Evolutionary conservation across 2,113 vertebrate genomes (phyloP), one percentile per base, ranked within the genome.

Genomic region (Oxygymnocypris stewartii): DNA sequence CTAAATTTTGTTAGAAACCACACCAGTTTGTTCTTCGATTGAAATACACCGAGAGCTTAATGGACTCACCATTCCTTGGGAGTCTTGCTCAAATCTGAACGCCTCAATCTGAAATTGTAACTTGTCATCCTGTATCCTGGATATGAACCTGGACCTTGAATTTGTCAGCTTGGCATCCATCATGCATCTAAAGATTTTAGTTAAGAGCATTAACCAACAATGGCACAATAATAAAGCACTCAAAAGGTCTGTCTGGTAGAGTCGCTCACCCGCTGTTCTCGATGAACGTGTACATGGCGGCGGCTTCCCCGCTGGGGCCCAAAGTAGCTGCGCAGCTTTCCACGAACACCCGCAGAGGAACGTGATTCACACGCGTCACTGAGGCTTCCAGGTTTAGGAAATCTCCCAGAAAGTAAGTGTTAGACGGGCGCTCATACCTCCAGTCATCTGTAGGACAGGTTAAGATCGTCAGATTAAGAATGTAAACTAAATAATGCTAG

Each of bases 31-130:
- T 8, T 23, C 16, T 54, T 18, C 1, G 16, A 18, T 54, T 51
- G 47, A 49, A 49, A 49, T 44, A 49, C 4, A 18, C 0, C 18
- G 54, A 18, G 18, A 2, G 6, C 2, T 57, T 57, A 28, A 49
- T 12, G 28, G 25, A 83, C 92, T 89, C 73, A 94, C 95, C n/a
- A 87, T 76, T 28, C 85, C 88, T 25, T 63, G 90, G 71, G 86
- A 87, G n/a, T 90, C 74, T 7, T 61, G 47, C n/a, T 82, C 83
- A 67, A 95, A 94, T 82, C 59, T 90, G 84, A 95, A 95, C 4
- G 92, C 88, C 88, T 92, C 88, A n/a, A 95, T 79, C 91, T 92
- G 92, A 79, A 95, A 88, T 1, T 90, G 87, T 18, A 93, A 90
- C 90, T 92, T 93, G 79, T 93, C 83, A 51, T 93, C 89, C 18